Conservation (phyloP, 2,113 vertebrate species). For the Ciconia maguari region DNA sequence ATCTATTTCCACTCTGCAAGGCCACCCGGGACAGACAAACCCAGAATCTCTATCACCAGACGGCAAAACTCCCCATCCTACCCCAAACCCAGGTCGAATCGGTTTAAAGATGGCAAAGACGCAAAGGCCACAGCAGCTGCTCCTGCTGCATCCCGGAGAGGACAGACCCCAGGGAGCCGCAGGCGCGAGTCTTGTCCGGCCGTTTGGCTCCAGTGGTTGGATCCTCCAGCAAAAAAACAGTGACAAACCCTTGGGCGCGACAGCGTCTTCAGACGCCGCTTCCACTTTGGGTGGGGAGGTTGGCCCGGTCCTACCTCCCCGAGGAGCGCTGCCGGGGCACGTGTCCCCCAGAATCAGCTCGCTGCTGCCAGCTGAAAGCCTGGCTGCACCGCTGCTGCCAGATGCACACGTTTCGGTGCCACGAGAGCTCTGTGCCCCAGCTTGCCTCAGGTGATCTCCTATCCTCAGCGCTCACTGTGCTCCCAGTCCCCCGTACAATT, state of each 20-base stretch:
- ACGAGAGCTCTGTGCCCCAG: not conserved
- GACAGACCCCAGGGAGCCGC: not conserved
- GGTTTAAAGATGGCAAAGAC: not conserved
- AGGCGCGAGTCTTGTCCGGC: rapidly evolving
- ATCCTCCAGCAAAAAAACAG: not conserved
- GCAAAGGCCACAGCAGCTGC: not conserved
- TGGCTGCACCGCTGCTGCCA: not conserved
- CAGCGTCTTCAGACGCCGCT: rapidly evolving
- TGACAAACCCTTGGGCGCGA: not conserved
- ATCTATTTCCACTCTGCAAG: not conserved
- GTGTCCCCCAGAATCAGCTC: rapidly evolving
- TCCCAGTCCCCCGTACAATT: not conserved
- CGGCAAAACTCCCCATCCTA: not conserved
- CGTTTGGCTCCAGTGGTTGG: not conserved
- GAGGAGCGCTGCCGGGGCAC: not conserved
- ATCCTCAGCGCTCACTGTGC: not conserved
- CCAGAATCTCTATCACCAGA: not conserved
- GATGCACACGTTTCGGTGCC: rapidly evolving
- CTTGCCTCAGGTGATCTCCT: not conserved
- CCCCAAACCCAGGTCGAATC: rapidly evolving
- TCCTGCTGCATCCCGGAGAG: not conserved
- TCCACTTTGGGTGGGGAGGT: not conserved
- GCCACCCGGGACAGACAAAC: not conserved
- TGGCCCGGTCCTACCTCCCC: rapidly evolving
- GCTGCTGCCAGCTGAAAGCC: not conserved